Conservation (phyloP, 1,140 invertebrate genomes). For the Brachionus paranguensis region DNA sequence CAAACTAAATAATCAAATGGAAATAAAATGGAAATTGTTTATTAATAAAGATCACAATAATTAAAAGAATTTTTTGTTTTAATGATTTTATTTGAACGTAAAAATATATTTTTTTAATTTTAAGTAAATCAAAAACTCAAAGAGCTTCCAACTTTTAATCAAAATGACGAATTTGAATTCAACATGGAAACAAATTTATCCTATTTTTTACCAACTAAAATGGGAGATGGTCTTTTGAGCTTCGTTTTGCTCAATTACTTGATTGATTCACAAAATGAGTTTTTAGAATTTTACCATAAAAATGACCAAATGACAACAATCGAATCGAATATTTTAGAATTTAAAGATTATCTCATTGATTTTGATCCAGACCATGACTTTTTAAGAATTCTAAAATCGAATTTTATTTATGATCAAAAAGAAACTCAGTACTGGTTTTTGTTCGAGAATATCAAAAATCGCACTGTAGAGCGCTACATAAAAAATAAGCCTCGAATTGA, state of each 20-base stretch:
- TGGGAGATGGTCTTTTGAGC: background rate
- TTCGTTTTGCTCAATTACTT: background rate
- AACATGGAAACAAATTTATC: background rate
- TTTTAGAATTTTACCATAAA: background rate
- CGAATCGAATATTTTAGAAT: background rate
- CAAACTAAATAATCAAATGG: no score
- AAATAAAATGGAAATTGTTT: no score
- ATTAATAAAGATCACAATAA: no score
- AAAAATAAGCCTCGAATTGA: background rate
- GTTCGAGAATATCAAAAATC: background rate
- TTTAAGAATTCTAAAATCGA: background rate
- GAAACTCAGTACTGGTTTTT: background rate
- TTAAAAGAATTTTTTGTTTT: no score
- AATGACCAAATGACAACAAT: background rate
- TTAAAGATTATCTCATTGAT: background rate
- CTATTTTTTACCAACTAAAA: constrained; percentile 1
- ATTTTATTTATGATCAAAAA: constrained; percentile 18
- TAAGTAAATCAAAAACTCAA: background rate
- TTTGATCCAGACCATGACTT: constrained; percentile 8
- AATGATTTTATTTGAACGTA: no score
- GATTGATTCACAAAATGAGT: background rate
- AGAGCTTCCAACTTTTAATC: background rate
- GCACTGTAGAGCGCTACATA: background rate
- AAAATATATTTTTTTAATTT: background rate
- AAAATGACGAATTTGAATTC: background rate